Evolutionary conservation across 2,888 invertebrate genomes (phyloP), one percentile per base, ranked within the genome.

Genomic region (Parascotia fuliginaria): DNA sequence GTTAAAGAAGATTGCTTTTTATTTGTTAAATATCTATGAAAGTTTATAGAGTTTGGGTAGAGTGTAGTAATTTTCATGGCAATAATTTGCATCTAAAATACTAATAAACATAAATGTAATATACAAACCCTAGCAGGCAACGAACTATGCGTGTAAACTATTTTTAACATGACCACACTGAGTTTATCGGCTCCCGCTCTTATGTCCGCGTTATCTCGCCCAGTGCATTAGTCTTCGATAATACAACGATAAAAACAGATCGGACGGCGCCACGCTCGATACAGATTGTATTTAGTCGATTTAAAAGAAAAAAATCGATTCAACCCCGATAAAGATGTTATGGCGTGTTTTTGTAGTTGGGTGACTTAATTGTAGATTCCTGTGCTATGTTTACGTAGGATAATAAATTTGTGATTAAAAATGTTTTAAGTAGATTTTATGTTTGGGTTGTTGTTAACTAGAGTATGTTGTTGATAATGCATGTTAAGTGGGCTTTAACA

Each of bases 221-320:
- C 87, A 82, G 88, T 92, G 91, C 91, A 92, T 92, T 92, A 92
- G 91, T 89, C 87, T 83, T 81, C 86, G 91, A 92, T 91, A 91
- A 90, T 79, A 81, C 81, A 71, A 77, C 83, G 91, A 91, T 92
- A 91, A 90, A 76, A 82, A 77, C 87, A 88, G 88, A 89, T 91
- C 87, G 85, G 77, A 70, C 84, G 91, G 91, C 91, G 91, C 91
- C 91, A 89, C 80, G 81, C 81, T 83, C 85, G 85, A 85, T 87
- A 83, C 84, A 79, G 87, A 89, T 89, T 86, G 83, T 84, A 83
- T 80, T 83, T 72, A 73, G 73, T 76, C 85, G 84, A 87, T 86
- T 83, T 81, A 84, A 87, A 89, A 85, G 77, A 82, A 88, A 89
- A 86, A 82, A 83, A 87, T 83, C 83, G 87, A 87, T 89, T 79